A percentile compares a stretch with the other conserved stretches of the same genome.
These are phyloP conservation scores for Hyppa rectilinea DNA, from an alignment of 2,888 invertebrate genomes.

Conservation along the genomic window DNA sequence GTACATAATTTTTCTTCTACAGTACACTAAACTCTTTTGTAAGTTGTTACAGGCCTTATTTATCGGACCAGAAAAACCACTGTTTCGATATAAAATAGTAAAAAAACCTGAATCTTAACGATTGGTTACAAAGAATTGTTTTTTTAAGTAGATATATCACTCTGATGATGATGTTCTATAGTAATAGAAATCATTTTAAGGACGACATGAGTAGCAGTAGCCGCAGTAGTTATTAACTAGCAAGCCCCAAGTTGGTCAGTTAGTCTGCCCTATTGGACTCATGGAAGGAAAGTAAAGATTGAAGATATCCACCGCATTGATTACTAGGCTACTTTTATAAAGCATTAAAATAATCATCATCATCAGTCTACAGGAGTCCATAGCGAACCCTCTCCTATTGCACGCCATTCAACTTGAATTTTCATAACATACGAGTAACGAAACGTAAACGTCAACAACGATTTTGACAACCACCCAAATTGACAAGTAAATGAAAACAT, in stretches of 20 bases:
- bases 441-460: slow-evolving; percentile 46
- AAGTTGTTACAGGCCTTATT: too few relatives aligned
- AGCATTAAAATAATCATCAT: too few relatives aligned
- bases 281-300: too few relatives aligned
- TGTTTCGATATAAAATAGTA: neutral
- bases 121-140: neutral
- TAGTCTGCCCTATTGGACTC: too few relatives aligned
- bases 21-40: neutral
- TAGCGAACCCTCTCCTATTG: too few relatives aligned
- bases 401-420: too few relatives aligned
- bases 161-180: neutral
- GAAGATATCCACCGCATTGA: neutral
- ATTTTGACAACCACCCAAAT: slow-evolving; percentile 76
- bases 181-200: too few relatives aligned
- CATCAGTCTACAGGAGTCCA: too few relatives aligned
- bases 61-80: neutral
- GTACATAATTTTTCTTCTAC: neutral
- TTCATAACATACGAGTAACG: slow-evolving; percentile 15
- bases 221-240: too few relatives aligned
- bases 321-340: slow-evolving; percentile 38
- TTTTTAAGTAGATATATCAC: too few relatives aligned
- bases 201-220: too few relatives aligned
- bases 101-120: neutral
- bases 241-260: too few relatives aligned
- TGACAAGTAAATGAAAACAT: slow-evolving; percentile 86